Evolutionary conservation across 2,797 vertebrate genomes (phyloP), one percentile per base, ranked within the genome.

Genomic region (Sebastes alutus): DNA sequence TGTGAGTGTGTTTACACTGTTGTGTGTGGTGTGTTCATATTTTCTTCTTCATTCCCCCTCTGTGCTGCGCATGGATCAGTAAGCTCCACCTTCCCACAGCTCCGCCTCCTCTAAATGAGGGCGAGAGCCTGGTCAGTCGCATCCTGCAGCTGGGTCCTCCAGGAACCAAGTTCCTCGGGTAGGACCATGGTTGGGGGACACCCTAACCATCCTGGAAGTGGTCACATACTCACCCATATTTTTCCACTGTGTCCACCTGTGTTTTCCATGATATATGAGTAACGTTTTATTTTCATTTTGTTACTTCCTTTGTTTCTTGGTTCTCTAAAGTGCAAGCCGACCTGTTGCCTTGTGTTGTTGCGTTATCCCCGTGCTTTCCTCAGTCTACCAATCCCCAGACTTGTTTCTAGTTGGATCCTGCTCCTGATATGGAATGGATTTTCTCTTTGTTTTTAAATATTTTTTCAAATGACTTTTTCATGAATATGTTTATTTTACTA

Each of bases 151-250:
- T 99, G 96, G 98, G 98, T 96, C 98, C 98, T 96, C 98, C 98
- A 96, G 98, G 98, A 95, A 99, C 98, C 96, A 99, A 98, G 97
- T 99, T 99, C 96, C 98, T 99, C 96, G 98, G 98, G 98, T 99
- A 99, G 97, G 98, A 97, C 96, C 91, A 95, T 96, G 83, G 85
- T 81, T 81, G 63, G 67, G 76, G 95, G 94, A 78, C 92, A 94
- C 72, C 94, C 77, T 94, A 89, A 89, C 58, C 95, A 96, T 93
- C 95, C 95, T 96, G 94, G 95, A 96, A 95, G 88, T 94, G 94
- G 93, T 96, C 93, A 78, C 71, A 80, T 72, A 6, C 42, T 72
- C 63, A 81, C 65, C 75, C 46, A 78, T 81, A 62, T 77, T 93
- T 95, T 92, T 92, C 88, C 89, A 91, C 90, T 1, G 14, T 86